A percentile compares a stretch with the other conserved stretches of the same genome.
phyloP scores from a whole-genome alignment of 2,113 vertebrate genomes.

The Cisticola juncidis region DNA sequence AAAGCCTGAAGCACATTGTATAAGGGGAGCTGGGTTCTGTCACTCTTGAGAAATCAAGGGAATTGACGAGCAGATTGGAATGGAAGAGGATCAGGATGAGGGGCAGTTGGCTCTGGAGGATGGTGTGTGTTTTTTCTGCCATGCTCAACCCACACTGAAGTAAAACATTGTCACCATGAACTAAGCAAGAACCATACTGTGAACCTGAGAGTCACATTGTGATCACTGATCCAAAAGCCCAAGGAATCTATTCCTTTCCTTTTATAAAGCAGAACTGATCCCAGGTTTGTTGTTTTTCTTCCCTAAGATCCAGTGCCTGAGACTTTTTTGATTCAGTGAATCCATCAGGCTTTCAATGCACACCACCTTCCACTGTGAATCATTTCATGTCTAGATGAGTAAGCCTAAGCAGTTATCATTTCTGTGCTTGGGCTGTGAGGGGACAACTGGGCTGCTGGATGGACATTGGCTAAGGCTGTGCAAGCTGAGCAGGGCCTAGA shows the following conservation, averaged over 20 bases:
- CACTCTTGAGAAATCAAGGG: background rate
- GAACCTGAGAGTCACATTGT: background rate
- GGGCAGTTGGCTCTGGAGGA: background rate
- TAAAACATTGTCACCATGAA: background rate
- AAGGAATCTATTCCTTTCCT: background rate
- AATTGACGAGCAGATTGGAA: background rate
- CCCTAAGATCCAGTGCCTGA: background rate
- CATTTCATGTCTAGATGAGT: accelerated
- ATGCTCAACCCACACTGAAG: accelerated
- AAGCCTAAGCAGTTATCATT: background rate
- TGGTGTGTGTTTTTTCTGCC: background rate
- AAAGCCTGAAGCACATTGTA: background rate
- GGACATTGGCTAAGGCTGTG: background rate
- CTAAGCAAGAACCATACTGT: background rate
- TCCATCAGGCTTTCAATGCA: background rate
- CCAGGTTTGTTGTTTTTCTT: background rate
- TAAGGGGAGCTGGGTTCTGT: background rate
- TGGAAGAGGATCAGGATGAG: background rate
- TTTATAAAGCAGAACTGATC: background rate
- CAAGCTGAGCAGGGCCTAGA: background rate
- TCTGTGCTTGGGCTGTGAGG: background rate
- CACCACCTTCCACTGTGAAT: background rate
- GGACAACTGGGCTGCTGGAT: accelerated
- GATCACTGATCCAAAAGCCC: background rate
- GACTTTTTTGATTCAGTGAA: background rate